These are phyloP conservation scores for Drosophila kikkawai DNA, from an alignment of 1,140 invertebrate genomes.

Conservation along the genomic window DNA sequence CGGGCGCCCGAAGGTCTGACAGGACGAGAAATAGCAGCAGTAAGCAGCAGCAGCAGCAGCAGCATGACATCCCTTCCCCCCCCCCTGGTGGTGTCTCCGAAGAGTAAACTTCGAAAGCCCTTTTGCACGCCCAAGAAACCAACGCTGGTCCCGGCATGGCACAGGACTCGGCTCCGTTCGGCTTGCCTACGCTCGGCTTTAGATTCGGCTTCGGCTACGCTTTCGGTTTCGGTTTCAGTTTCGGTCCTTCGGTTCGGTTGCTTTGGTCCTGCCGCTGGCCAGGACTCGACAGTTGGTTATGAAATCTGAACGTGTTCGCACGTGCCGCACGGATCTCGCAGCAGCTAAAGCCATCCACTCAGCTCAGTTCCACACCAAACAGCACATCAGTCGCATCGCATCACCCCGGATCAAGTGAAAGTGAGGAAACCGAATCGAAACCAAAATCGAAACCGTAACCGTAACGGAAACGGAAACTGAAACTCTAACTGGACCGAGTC, in stretches of 20 bases:
- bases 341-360: conserved; percentile 67
- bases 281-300: conserved; percentile 80
- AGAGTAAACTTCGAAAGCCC: conserved; percentile 60
- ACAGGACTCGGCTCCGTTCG: not conserved
- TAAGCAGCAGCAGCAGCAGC: not conserved
- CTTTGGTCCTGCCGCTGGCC: conserved; percentile 24
- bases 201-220: not conserved
- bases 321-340: conserved; percentile 79
- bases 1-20: conserved; percentile 51
- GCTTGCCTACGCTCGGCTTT: not conserved
- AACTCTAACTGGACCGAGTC: not conserved
- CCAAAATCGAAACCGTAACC: conserved; percentile 5
- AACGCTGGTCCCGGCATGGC: not conserved
- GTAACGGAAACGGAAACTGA: not conserved
- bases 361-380: conserved; percentile 43
- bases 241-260: conserved; percentile 27
- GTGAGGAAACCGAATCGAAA: conserved; percentile 22
- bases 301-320: conserved; percentile 81
- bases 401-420: conserved; percentile 35
- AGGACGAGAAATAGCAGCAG: conserved; percentile 6
- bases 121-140: conserved; percentile 36
- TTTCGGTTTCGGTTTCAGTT: not conserved
- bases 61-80: not conserved
- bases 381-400: conserved; percentile 48
- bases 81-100: conserved; percentile 6